Conservation (phyloP, 2,888 invertebrate species). For the Dryobotodes eremita region DNA sequence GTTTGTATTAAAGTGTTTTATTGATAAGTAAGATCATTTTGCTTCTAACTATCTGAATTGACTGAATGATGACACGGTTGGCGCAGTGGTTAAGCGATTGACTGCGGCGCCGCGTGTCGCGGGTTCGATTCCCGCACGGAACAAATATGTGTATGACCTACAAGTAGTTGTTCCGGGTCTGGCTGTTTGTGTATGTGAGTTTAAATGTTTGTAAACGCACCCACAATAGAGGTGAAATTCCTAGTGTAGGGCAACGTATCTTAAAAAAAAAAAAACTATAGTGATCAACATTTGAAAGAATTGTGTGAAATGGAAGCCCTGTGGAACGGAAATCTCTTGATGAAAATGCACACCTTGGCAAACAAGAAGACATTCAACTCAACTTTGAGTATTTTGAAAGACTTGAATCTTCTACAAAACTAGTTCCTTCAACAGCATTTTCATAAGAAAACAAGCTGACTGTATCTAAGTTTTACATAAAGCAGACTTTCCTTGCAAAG, state of each 20-base stretch:
- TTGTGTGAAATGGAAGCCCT: neutral
- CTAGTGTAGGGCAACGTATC: too few species aligned
- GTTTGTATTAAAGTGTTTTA: conserved; percentile 38
- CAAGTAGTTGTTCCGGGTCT: too few species aligned
- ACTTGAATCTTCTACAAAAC: conserved; percentile 1
- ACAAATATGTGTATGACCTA: too few species aligned
- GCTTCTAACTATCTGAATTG: neutral
- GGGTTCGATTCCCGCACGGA: too few species aligned
- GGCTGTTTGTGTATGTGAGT: too few species aligned
- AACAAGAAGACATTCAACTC: neutral
- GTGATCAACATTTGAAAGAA: neutral
- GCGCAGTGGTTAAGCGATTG: too few species aligned
- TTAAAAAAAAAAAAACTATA: too few species aligned
- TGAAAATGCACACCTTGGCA: neutral
- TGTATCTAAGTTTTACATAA: conserved; percentile 63
- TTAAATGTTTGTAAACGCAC: too few species aligned
- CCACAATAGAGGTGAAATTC: too few species aligned
- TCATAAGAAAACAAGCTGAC: conserved; percentile 52
- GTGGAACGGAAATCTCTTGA: neutral
- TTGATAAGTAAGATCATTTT: conserved; percentile 9
- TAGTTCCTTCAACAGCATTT: conserved; percentile 18
- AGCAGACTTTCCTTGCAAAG: conserved; percentile 75
- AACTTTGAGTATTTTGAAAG: neutral
- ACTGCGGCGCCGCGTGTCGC: too few species aligned
- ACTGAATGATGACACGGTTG: too few species aligned